Percentiles rank a stretch among this genome's conserved stretches.
phyloP scores from a whole-genome alignment of 2,888 invertebrate species.

The Agrochola macilenta region DNA sequence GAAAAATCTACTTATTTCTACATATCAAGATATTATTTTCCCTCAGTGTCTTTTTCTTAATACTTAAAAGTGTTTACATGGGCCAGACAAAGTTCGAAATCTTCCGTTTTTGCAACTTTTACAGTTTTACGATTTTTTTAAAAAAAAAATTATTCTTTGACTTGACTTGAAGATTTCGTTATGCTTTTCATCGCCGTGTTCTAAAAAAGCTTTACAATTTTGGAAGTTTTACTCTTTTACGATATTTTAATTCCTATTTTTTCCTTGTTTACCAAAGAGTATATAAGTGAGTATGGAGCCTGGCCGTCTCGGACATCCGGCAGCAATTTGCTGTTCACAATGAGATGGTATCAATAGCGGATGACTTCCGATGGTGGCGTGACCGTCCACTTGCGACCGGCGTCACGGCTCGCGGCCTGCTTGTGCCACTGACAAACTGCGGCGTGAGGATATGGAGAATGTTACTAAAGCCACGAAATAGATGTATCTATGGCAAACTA shows the following conservation, averaged over 20 bases:
- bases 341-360: conserved; percentile 90
- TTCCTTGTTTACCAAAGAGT: conserved; percentile 26
- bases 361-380: conserved; percentile 87
- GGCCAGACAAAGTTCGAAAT: too few relatives aligned
- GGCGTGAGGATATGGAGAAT: conserved; percentile 11
- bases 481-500: background rate
- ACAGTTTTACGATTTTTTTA: too few relatives aligned
- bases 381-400: conserved; percentile 86
- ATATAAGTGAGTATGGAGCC: conserved; percentile 38
- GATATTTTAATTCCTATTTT: background rate
- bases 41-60: background rate
- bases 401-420: conserved; percentile 82
- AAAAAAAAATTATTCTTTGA: too few relatives aligned
- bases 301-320: conserved; percentile 88
- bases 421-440: conserved; percentile 57
- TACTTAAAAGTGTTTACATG: background rate
- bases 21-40: background rate
- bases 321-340: conserved; percentile 85
- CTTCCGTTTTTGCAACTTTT: background rate
- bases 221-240: too few relatives aligned
- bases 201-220: background rate
- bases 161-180: background rate
- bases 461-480: background rate
- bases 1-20: too few relatives aligned
- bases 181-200: too few relatives aligned